A percentile compares a stretch with the other conserved stretches of the same genome.
phyloP scores from a whole-genome alignment of 2,888 invertebrate species.

The Ferdinandea cuprea region DNA sequence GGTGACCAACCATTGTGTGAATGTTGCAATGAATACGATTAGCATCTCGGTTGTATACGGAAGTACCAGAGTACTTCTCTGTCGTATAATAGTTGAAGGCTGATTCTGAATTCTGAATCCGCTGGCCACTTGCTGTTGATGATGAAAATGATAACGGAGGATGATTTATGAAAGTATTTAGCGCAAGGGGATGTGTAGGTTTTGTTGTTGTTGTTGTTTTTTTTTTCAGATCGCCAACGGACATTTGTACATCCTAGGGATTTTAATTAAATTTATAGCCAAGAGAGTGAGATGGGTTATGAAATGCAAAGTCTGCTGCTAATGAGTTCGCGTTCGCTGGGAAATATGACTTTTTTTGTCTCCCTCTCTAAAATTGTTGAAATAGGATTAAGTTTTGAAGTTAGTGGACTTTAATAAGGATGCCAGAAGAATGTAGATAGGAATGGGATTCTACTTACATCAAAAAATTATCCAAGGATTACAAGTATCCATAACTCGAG shows the following conservation, averaged over 20 bases:
- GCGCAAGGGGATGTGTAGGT: not conserved
- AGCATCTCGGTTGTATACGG: not conserved
- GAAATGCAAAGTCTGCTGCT: constrained; percentile 10
- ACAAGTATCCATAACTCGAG: constrained; percentile 11
- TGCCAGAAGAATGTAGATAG: too few species aligned
- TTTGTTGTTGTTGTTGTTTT: not conserved
- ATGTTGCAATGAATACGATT: constrained; percentile 23
- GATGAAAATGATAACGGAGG: constrained; percentile 40
- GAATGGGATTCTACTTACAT: too few species aligned
- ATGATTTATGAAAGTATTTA: constrained; percentile 52
- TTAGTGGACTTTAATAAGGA: too few species aligned
- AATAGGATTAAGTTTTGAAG: too few species aligned
- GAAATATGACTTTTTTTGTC: not conserved
- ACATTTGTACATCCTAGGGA: constrained; percentile 7
- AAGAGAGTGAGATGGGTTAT: not conserved
- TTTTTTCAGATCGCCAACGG: not conserved
- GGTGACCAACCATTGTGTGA: not conserved
- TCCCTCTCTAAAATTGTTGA: too few species aligned
- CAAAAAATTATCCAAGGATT: constrained; percentile 21
- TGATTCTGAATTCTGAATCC: not conserved
- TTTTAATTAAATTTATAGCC: constrained; percentile 59
- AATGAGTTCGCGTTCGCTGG: not conserved
- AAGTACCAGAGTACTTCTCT: not conserved
- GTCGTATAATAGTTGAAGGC: constrained; percentile 16
- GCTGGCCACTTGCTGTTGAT: constrained; percentile 34